A percentile compares a stretch with the other conserved stretches of the same genome.
Evolutionary conservation across 1,140 invertebrate genomes (phyloP).

Genomic region (Lepidostoma basale): DNA sequence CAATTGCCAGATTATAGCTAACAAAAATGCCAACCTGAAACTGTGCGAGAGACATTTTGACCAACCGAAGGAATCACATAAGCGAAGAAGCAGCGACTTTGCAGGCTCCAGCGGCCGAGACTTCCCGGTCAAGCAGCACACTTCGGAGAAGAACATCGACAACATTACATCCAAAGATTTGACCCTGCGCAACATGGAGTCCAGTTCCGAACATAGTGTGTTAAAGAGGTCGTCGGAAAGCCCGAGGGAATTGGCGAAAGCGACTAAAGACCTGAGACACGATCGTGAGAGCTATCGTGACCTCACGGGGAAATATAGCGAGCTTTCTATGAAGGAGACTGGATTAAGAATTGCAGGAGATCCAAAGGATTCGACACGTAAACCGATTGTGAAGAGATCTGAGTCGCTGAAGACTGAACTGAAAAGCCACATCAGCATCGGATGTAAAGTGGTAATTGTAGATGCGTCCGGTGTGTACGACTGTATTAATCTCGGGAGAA

Average conservation of each 20-base stretch:
- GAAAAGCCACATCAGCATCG: slow-evolving; percentile 57
- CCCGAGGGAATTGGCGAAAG: slow-evolving; percentile 57
- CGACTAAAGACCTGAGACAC: slow-evolving; percentile 57
- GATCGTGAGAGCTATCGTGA: slow-evolving; percentile 58
- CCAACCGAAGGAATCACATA: slow-evolving; percentile 41
- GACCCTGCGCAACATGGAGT: slow-evolving; percentile 38
- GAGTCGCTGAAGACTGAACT: slow-evolving; percentile 61
- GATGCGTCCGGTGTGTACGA: slow-evolving; percentile 75
- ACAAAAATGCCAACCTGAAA: slow-evolving; percentile 52
- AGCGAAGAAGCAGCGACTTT: slow-evolving; percentile 43
- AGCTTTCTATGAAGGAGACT: slow-evolving; percentile 54
- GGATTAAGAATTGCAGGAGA: slow-evolving; percentile 47
- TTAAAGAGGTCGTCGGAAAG: slow-evolving; percentile 50
- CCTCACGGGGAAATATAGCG: slow-evolving; percentile 57
- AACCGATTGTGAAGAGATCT: slow-evolving; percentile 56
- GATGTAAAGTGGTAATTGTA: slow-evolving; percentile 63
- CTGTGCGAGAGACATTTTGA: slow-evolving; percentile 46
- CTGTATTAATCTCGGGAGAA: slow-evolving; percentile 84
- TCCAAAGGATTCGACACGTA: slow-evolving; percentile 52
- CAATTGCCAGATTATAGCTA: slow-evolving; percentile 57
- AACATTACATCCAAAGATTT: slow-evolving; percentile 41
- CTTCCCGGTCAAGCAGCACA: slow-evolving; percentile 38
- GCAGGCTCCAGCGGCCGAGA: slow-evolving; percentile 38
- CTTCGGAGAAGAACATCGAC: slow-evolving; percentile 42
- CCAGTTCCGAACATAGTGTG: slow-evolving; percentile 44